Evolutionary conservation across 2,113 vertebrate genomes (phyloP).

Genomic region (Serranochromis macrocephalus): DNA sequence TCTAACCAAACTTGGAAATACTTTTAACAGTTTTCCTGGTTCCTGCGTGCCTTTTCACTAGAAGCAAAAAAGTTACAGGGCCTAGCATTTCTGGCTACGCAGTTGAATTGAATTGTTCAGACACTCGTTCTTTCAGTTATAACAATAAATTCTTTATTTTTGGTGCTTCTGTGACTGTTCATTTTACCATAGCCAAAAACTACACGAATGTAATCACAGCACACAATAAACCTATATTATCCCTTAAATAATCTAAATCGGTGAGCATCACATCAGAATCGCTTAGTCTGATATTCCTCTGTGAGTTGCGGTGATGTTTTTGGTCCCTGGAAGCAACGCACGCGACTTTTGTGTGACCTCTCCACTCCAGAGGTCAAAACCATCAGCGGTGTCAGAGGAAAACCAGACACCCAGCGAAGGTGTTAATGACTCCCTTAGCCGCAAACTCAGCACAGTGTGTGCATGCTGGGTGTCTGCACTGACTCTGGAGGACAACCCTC

Average conservation of each 20-base stretch:
- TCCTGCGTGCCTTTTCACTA: neutral
- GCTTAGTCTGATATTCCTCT: neutral
- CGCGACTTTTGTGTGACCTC: constrained; percentile 9
- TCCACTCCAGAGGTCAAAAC: constrained; percentile 42
- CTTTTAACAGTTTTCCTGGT: neutral
- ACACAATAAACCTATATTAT: neutral
- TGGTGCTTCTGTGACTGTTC: neutral
- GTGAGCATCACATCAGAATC: neutral
- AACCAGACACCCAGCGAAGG: constrained; percentile 43
- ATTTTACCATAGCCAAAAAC: neutral
- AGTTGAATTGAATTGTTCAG: neutral
- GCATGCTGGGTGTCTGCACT: neutral
- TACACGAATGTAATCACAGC: neutral
- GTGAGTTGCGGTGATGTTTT: neutral
- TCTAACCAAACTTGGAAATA: neutral
- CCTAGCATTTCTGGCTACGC: neutral
- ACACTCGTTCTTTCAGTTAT: neutral
- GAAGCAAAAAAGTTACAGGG: neutral
- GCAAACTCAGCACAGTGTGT: neutral
- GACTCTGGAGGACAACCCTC: neutral
- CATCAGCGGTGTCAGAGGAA: constrained; percentile 56
- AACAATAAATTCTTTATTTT: neutral
- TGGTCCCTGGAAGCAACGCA: neutral
- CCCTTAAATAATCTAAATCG: neutral
- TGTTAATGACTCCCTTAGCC: constrained; percentile 46